Evolutionary conservation across 2,888 invertebrate genomes (phyloP).

Genomic region (Himalopsyche anomala): DNA sequence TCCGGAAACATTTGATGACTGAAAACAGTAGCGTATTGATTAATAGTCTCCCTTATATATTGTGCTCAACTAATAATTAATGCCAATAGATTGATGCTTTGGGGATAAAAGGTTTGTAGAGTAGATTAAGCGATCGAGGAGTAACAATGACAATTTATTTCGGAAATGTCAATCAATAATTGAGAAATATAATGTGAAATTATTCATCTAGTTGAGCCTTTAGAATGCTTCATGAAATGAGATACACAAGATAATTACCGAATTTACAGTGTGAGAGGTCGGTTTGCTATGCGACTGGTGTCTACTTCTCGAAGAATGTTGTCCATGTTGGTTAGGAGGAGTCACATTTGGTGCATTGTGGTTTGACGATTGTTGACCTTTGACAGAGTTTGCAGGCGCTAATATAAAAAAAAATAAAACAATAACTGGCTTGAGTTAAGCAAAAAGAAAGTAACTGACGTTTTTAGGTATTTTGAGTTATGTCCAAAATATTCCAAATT

Average conservation of each 20-base stretch:
- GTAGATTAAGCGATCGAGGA: too few relatives aligned
- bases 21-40: constrained; percentile 66
- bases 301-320: constrained; percentile 64
- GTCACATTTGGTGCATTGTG: constrained; percentile 15
- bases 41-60: too few relatives aligned
- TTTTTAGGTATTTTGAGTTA: too few relatives aligned
- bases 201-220: constrained; percentile 53
- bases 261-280: constrained; percentile 69
- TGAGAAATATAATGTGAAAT: too few relatives aligned
- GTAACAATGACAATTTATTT: too few relatives aligned
- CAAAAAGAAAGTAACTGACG: too few relatives aligned
- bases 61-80: too few relatives aligned
- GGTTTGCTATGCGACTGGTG: constrained; percentile 67
- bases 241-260: constrained; percentile 66
- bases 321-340: constrained; percentile 44
- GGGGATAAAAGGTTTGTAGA: too few relatives aligned
- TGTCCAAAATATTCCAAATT: too few relatives aligned
- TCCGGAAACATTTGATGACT: constrained; percentile 62
- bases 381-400: constrained; percentile 35
- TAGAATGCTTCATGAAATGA: constrained; percentile 67
- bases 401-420: not conserved
- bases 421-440: too few relatives aligned
- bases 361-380: constrained; percentile 39
- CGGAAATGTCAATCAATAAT: too few relatives aligned
- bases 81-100: too few relatives aligned